Conservation (phyloP, 2,888 invertebrate genomes). For the Lithophane ornitopus region DNA sequence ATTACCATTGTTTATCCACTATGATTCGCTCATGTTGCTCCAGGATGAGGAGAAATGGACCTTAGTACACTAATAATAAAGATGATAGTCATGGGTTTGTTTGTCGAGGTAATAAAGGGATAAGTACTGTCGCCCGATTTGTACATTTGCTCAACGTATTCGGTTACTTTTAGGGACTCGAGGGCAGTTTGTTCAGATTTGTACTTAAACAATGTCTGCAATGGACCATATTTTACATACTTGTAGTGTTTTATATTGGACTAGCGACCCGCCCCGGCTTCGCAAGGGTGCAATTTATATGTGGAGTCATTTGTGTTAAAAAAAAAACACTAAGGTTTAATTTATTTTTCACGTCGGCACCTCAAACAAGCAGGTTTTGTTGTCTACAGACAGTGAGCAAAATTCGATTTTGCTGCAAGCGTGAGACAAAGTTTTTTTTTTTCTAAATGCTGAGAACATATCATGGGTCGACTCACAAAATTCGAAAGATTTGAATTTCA, state of each 20-base stretch:
- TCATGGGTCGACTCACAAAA: too few relatives aligned
- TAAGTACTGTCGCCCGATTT: constrained; percentile 69
- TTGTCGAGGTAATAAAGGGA: constrained; percentile 57
- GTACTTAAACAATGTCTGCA: constrained; percentile 46
- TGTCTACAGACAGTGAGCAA: too few relatives aligned
- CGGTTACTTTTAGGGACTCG: constrained; percentile 55
- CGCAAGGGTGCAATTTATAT: not conserved
- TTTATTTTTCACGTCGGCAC: too few relatives aligned
- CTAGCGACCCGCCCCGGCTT: not conserved
- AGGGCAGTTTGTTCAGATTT: constrained; percentile 53
- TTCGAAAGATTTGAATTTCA: too few relatives aligned
- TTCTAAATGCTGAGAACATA: too few relatives aligned
- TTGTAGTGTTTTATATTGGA: not conserved
- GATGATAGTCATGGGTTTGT: constrained; percentile 16
- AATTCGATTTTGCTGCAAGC: too few relatives aligned
- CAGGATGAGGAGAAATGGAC: constrained; percentile 13
- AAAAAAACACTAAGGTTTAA: too few relatives aligned
- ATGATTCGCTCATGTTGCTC: constrained; percentile 25
- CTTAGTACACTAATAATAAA: constrained; percentile 13
- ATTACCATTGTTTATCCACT: constrained; percentile 74
- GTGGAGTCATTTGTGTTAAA: too few relatives aligned
- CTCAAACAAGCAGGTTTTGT: too few relatives aligned
- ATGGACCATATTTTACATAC: not conserved
- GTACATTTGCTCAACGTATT: constrained; percentile 62
- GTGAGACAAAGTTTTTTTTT: too few relatives aligned